Percentiles rank a stretch among this genome's conserved stretches.
phyloP scores from a whole-genome alignment of 2,888 invertebrate genomes.

The Penaeus monodon region DNA sequence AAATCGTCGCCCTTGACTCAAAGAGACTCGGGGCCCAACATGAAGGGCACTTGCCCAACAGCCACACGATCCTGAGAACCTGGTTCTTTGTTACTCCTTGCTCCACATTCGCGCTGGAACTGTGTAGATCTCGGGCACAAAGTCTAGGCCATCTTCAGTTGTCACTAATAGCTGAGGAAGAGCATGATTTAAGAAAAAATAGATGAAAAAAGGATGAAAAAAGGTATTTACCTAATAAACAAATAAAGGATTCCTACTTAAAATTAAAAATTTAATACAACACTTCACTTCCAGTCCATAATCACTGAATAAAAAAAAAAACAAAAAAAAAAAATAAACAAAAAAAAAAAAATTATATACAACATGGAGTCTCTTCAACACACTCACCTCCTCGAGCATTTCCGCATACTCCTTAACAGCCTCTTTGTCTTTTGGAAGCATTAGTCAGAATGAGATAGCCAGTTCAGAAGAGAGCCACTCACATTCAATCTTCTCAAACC shows the following conservation, averaged over 20 bases:
- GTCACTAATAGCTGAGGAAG: slow-evolving; percentile 76
- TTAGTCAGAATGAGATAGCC: slow-evolving; percentile 92
- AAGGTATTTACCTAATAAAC: too few relatives aligned
- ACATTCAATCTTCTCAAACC: slow-evolving; percentile 99
- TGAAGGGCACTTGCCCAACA: slow-evolving; percentile 91
- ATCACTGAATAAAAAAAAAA: not conserved
- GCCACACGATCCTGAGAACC: slow-evolving; percentile 90
- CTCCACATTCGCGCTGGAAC: slow-evolving; percentile 87
- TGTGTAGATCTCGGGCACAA: slow-evolving; percentile 93
- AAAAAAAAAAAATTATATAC: slow-evolving; percentile 41
- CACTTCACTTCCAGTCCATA: too few relatives aligned
- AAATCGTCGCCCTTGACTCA: slow-evolving; percentile 88
- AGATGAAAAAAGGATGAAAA: too few relatives aligned
- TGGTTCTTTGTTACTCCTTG: slow-evolving; percentile 89
- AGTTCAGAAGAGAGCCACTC: slow-evolving; percentile 97
- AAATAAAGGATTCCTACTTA: too few relatives aligned
- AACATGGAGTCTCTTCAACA: slow-evolving; percentile 66
- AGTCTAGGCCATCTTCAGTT: slow-evolving; percentile 87
- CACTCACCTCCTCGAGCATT: slow-evolving; percentile 76
- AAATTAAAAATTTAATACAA: too few relatives aligned
- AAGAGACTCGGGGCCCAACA: slow-evolving; percentile 99
- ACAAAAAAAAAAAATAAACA: too few relatives aligned
- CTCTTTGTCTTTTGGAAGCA: slow-evolving; percentile 87
- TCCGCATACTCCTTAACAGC: slow-evolving; percentile 81
- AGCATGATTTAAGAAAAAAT: not conserved